Base-by-base conservation (phyloP, 2,888 invertebrate genomes). In the Zygogramma bicolorata region DNA sequence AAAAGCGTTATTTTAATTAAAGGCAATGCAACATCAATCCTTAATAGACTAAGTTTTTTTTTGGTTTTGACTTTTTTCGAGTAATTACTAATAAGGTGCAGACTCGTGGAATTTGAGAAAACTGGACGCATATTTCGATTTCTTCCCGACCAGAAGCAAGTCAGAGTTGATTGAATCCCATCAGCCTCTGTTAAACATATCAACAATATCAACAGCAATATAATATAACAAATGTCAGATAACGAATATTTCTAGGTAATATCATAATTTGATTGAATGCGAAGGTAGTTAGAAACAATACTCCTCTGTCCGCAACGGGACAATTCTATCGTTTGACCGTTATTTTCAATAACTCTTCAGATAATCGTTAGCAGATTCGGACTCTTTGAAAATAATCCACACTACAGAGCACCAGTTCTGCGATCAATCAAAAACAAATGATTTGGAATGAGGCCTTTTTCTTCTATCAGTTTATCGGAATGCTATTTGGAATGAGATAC, bases 171-270 rank as follows among this genome's bases (percentile, higher is more conserved):
- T 63, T 68, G 66, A 63, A 57, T 71, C 78, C 77, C 77, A 80
- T 80, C 76, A 80, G 74, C 76, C 76, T 70, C 79, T 79, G 73
- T 81, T 81, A 79, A 83, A 82, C 83, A 83, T 82, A 83, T 83
- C 80, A 85, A 84, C 82, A 84, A 84, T 82, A 81, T 81, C 83
- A 86, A 86, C 86, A 86, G 82, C 83, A 82, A 85, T 86, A 85
- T 85, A 85, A 83, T 85, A 81, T 85, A 86, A 85, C 85, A 85
- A 83, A 85, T 83, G 84, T 83, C 84, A 84, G 82, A 81, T 85
- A 85, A 85, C 85, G 79, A 83, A 83, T 82, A 80, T 69, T 73
- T 40, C 65, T 76, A 69, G 75, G 65, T 75, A 68, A 68, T 77
- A 74, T 78, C 81, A 82, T 81, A 82, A 80, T 79, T 77, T 79